These are phyloP conservation scores for Lepus oiostolus DNA, from an alignment of 2,797 vertebrate genomes.

Conservation along the genomic window DNA sequence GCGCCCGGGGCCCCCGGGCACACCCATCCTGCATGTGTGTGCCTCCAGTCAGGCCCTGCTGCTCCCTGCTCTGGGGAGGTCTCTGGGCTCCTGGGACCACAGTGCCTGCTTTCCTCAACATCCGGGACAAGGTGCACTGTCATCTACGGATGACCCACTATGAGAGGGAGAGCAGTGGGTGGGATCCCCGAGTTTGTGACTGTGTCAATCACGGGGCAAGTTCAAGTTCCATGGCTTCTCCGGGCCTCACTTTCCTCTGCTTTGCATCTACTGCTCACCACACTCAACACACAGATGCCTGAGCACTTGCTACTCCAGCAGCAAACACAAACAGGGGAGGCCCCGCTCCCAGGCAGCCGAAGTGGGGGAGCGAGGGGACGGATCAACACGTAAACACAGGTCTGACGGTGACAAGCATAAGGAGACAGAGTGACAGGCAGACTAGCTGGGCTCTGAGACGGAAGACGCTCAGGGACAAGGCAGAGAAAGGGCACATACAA, in stretches of 20 bases:
- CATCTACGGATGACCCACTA: too few relatives aligned
- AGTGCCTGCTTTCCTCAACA: not conserved
- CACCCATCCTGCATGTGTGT: not conserved
- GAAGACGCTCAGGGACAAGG: not conserved
- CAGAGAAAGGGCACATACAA: constrained; percentile 21
- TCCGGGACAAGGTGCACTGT: not conserved
- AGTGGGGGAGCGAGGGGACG: not conserved
- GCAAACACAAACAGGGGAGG: not conserved
- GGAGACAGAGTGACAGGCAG: not conserved
- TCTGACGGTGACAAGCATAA: not conserved
- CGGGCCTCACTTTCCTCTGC: not conserved
- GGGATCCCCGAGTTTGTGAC: not conserved
- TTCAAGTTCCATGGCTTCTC: not conserved
- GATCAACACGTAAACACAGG: not conserved
- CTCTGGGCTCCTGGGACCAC: not conserved
- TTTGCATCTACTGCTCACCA: not conserved
- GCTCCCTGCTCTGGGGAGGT: not conserved
- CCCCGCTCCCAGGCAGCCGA: not conserved
- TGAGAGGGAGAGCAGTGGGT: not conserved
- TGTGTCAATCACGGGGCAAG: not conserved
- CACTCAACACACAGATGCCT: not conserved
- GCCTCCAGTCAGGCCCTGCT: not conserved
- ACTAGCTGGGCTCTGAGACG: not conserved
- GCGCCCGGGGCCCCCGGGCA: fast-evolving
- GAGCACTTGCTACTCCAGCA: not conserved